Percentiles rank a stretch among this genome's conserved stretches.
These are phyloP conservation scores for Candidula unifasciata DNA, from an alignment of 2,888 invertebrate species.

Conservation along the genomic window DNA sequence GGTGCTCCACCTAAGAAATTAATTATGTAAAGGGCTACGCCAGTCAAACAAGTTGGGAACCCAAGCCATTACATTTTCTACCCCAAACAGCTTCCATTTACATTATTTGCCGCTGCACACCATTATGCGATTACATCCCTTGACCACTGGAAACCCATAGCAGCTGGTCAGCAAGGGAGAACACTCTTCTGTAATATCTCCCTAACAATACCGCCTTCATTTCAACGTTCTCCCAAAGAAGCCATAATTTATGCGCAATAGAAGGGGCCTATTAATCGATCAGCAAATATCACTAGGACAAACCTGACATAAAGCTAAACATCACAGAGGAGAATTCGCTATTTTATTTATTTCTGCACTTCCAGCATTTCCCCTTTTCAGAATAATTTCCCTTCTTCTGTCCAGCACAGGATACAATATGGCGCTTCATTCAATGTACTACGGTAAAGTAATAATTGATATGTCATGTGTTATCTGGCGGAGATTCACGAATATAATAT, in stretches of 20 bases:
- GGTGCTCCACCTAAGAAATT: too few species aligned
- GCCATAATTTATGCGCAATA: background rate
- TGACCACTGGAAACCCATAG: background rate
- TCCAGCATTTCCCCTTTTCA: too few species aligned
- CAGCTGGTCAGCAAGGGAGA: background rate
- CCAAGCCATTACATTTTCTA: background rate
- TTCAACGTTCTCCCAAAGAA: conserved; percentile 1
- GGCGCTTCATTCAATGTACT: too few species aligned
- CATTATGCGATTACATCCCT: conserved; percentile 13
- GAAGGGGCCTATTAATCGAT: conserved; percentile 5
- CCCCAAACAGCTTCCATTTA: background rate
- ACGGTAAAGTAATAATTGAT: background rate
- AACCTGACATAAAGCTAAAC: background rate
- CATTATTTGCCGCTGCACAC: background rate
- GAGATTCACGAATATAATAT: background rate
- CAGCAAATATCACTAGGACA: conserved; percentile 1
- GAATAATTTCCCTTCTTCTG: too few species aligned
- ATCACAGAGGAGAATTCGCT: too few species aligned
- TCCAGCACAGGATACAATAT: too few species aligned
- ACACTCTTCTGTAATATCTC: conserved; percentile 14
- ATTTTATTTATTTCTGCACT: too few species aligned
- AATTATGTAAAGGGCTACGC: too few species aligned
- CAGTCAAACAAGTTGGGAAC: too few species aligned
- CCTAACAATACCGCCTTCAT: conserved; percentile 13
- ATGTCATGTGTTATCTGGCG: background rate